Base-by-base conservation (phyloP, 2,888 invertebrate species). In the Zygothrica quintamaculata region DNA sequence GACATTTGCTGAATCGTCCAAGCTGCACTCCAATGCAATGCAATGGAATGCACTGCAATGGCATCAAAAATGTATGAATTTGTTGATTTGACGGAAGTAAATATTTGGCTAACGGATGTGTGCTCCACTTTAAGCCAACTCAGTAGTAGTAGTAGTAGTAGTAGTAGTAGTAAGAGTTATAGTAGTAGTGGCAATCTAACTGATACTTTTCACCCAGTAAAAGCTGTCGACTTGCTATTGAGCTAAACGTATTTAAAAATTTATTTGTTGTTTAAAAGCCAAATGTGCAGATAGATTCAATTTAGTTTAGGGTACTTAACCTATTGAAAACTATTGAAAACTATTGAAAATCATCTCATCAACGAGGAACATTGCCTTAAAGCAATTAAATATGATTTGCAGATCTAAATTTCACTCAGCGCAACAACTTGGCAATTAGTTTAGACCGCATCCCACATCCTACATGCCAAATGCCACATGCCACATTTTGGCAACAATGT, bases 31-130 rank as follows among this genome's bases (percentile, higher is more conserved):
- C 29, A 22, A 22, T 29, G 29, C 29, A 29, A 22, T 68, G 74
- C 59, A 57, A 51, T 53, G 64, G 48, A n/a, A n/a, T 26, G 26
- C 26, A 26, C 29, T 68, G 74, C 59, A 57, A 52, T 53, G 65
- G 48, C 73, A 78, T 78, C 79, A 81, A 82, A 78, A 70, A 74
- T 79, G 64, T 70, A 78, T 76, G 82, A 73, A 82, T 82, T 76
- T 82, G 76, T 82, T 76, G 84, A 82, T 82, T 76, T 76, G 84
- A 79, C 79, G 82, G 78, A 79, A 79, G 79, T 82, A 79, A 79
- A 82, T 68, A 78, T 81, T 79, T 79, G 77, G 58, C 79, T 66
- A 68, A 58, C 77, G 73, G 76, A 74, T 79, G 77, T 68, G 64
- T 50, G 66, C 56, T 15, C 48, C 36, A 50, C 58, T 65, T 57